Evolutionary conservation across 2,888 invertebrate genomes (phyloP).

Genomic region (Lasioglossum calceatum): DNA sequence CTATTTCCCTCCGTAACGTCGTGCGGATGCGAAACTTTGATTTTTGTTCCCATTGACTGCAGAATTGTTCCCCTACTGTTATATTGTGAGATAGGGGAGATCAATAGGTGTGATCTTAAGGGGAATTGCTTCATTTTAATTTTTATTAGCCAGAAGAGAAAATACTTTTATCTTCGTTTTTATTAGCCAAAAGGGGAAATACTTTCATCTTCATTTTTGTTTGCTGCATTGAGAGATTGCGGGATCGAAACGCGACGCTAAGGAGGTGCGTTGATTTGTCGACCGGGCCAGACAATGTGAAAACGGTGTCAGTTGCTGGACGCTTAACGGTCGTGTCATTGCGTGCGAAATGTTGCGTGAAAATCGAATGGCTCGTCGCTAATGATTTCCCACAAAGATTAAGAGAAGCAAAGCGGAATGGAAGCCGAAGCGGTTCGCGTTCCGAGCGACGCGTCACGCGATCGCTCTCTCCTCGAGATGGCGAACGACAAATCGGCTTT

Average conservation of each 20-base stretch:
- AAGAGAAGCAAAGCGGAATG: neutral
- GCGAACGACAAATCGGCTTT: constrained; percentile 5
- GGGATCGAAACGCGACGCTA: neutral
- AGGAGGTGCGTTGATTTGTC: neutral
- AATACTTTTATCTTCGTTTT: too few relatives aligned
- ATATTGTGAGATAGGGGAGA: too few relatives aligned
- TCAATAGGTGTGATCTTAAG: too few relatives aligned
- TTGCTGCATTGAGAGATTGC: too few relatives aligned
- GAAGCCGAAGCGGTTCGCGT: constrained; percentile 7
- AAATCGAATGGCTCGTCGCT: neutral
- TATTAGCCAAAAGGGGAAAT: too few relatives aligned
- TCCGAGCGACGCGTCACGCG: constrained; percentile 31
- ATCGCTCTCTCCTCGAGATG: constrained; percentile 3
- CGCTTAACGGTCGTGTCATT: neutral
- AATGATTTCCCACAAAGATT: constrained; percentile 42
- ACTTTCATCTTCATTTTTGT: too few relatives aligned
- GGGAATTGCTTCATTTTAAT: too few relatives aligned
- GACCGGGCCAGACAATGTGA: neutral
- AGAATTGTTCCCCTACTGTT: too few relatives aligned
- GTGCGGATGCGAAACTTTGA: too few relatives aligned
- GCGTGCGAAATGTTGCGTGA: neutral
- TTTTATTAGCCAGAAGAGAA: too few relatives aligned
- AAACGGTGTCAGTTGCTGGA: neutral
- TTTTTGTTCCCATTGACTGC: too few relatives aligned
- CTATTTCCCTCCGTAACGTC: too few relatives aligned